These are phyloP conservation scores for Argyresthia goedartella DNA, from an alignment of 2,888 invertebrate species.

Conservation along the genomic window DNA sequence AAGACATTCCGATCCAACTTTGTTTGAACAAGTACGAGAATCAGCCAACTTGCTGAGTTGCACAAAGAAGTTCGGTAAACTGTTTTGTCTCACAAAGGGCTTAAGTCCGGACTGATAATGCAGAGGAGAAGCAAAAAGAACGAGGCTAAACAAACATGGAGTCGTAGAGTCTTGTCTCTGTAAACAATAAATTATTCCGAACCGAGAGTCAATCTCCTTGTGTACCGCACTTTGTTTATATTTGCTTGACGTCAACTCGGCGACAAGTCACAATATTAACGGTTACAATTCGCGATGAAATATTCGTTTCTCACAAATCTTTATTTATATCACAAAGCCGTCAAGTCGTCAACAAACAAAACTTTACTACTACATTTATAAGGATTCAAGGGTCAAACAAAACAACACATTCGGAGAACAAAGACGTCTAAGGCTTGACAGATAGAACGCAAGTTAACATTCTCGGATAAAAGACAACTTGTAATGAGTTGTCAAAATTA, in stretches of 20 bases:
- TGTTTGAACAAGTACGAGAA: background rate
- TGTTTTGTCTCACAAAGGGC: slow-evolving; percentile 25
- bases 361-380: no score
- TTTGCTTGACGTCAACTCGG: slow-evolving; percentile 25
- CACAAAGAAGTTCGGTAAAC: slow-evolving; percentile 23
- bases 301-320: slow-evolving; percentile 3
- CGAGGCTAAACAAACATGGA: slow-evolving; percentile 37
- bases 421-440: no score
- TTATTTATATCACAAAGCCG: background rate
- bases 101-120: slow-evolving; percentile 24
- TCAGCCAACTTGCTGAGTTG: slow-evolving; percentile 16
- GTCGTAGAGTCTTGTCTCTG: slow-evolving; percentile 27
- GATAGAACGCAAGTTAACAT: no score
- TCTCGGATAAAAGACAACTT: no score
- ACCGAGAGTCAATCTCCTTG: slow-evolving; percentile 17
- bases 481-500: no score
- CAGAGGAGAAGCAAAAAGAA: slow-evolving; percentile 19
- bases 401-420: no score
- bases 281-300: slow-evolving; percentile 16
- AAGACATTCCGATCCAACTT: background rate
- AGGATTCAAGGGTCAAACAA: no score
- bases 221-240: slow-evolving; percentile 34
- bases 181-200: slow-evolving; percentile 43
- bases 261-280: slow-evolving; percentile 23
- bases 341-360: background rate